Conservation (phyloP, 1,140 invertebrate genomes). For the Phortica variegata region DNA sequence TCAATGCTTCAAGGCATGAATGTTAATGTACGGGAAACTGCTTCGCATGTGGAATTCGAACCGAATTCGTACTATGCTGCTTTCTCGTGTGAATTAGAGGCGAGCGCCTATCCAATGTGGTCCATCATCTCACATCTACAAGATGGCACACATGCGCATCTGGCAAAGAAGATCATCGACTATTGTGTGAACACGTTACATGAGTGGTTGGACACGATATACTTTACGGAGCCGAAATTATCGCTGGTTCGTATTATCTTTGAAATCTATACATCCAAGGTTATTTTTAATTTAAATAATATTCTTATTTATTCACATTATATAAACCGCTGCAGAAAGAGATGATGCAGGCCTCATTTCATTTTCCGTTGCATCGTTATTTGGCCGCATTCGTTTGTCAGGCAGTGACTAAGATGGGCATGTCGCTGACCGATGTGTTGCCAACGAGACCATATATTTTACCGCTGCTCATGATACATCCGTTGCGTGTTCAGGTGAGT, state of each 20-base stretch:
- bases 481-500: constrained; percentile 84
- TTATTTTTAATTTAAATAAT: not conserved
- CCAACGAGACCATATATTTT: constrained; percentile 74
- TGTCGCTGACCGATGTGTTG: constrained; percentile 73
- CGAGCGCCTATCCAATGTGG: constrained; percentile 96
- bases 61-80: constrained; percentile 96
- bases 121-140: constrained; percentile 85
- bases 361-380: constrained; percentile 93
- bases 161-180: constrained; percentile 73
- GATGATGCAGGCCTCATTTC: constrained; percentile 87
- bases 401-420: constrained; percentile 79
- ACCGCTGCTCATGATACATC: constrained; percentile 83
- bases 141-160: constrained; percentile 68
- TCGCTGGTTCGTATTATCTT: constrained; percentile 55
- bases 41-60: constrained; percentile 94
- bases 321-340: constrained; percentile 65
- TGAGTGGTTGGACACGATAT: constrained; percentile 84
- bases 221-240: constrained; percentile 69
- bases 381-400: constrained; percentile 90
- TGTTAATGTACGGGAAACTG: constrained; percentile 86
- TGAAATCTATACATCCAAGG: not conserved
- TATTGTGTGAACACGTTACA: constrained; percentile 75
- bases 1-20: constrained; percentile 98
- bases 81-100: constrained; percentile 94
- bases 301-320: not conserved